Base-by-base conservation (phyloP, 2,113 vertebrate genomes). In the Hippocampus zosterae region DNA sequence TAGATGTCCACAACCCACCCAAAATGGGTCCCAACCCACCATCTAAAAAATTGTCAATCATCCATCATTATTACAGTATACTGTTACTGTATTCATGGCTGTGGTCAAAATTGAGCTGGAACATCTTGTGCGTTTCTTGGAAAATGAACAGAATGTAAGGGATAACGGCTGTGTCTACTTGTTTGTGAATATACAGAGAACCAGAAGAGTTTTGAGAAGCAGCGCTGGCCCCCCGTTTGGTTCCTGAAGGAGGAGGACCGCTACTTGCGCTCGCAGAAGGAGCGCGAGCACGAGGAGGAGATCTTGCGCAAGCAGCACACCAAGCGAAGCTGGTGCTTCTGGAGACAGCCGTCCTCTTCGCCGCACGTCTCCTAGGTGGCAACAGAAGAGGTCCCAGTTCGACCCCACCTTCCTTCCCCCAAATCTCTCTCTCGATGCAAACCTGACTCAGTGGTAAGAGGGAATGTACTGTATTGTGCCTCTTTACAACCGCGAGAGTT, bases 241-340 rank as follows among this genome's bases (percentile, higher is more conserved):
- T 95, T 94, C 88, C 91, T 95, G 70, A 95, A 95, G 79, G 95
- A 95, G 85, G 94, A 96, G 80, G 95, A 96, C 67, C 93, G 94
- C 74, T 96, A 95, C 74, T 90, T 92, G 81, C 94, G 95, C 66
- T 93, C 91, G 4, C 91, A 92, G 86, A 94, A 93, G 82, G 94
- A 95, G 86, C 91, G 94, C 0, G 92, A 93, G 74, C 91, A 88
- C 0, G 94, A 95, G 85, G 93, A 95, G 84, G 94, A 95, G 89
- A 91, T 93, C 77, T 78, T 94, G 70, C 93, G 93, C 79, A 95
- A 95, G 82, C 94, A 95, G 76, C 92, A 93, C 85, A 91, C 87
- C 67, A 94, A 94, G 86, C 86, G 93, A 42, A 92, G 92, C 82
- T 96, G 95, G 95, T 95, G 93, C 84, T 96, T 96, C 89, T 96